Percentiles rank a stretch among this genome's conserved stretches.
Evolutionary conservation across 2,113 vertebrate species (phyloP).

Genomic region (Phaetusa simplex): DNA sequence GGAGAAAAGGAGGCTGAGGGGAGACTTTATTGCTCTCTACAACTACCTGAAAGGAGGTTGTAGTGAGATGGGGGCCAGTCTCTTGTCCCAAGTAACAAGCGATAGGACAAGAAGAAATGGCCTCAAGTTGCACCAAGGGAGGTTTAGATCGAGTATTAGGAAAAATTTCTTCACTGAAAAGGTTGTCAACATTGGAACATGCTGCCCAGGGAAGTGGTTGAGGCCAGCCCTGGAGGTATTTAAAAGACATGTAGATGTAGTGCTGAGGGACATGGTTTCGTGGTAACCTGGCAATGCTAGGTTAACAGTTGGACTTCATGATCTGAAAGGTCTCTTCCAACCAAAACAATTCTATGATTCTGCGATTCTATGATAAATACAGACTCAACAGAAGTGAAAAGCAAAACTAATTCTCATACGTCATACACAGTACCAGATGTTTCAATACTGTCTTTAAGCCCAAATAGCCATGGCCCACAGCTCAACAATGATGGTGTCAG

Average conservation of each 20-base stretch:
- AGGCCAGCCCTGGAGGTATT: not conserved
- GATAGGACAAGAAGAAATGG: not conserved
- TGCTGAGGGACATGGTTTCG: not conserved
- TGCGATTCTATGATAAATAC: not conserved
- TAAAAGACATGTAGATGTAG: not conserved
- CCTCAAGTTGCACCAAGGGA: not conserved
- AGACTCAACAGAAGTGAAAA: not conserved
- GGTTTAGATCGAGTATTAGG: not conserved
- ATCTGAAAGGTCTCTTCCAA: not conserved
- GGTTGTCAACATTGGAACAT: not conserved
- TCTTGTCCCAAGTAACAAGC: not conserved
- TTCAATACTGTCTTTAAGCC: not conserved
- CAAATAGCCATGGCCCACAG: not conserved
- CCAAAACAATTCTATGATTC: not conserved
- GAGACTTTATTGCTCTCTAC: not conserved
- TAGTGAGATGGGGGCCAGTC: not conserved
- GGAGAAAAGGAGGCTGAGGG: not conserved
- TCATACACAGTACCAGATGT: not conserved
- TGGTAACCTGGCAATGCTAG: not conserved
- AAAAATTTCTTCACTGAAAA: not conserved
- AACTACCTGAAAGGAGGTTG: not conserved
- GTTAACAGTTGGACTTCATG: not conserved
- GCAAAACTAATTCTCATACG: not conserved
- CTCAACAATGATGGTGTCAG: fast-evolving
- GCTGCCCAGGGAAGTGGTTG: not conserved